Conservation (phyloP, 2,113 vertebrate species). For the Rutilus rutilus region DNA sequence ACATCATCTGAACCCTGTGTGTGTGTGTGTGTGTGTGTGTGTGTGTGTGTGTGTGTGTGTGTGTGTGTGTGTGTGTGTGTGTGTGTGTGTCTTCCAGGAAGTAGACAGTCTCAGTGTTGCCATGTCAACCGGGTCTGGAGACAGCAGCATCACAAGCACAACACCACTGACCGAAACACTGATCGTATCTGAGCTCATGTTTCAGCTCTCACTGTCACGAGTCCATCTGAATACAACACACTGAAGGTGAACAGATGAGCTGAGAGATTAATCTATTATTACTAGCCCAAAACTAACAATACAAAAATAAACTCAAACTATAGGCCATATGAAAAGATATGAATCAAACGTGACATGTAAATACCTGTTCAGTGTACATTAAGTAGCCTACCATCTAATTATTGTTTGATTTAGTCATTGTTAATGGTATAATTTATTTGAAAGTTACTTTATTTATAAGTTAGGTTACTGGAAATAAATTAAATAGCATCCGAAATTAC, state of each 20-base stretch:
- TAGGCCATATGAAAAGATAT: too few relatives aligned
- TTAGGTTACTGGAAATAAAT: background rate
- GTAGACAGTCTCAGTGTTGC: background rate
- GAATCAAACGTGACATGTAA: too few relatives aligned
- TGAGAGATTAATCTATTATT: background rate
- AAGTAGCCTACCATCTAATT: background rate
- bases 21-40: background rate
- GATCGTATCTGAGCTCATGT: background rate
- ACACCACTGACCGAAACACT: background rate
- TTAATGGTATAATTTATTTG: background rate
- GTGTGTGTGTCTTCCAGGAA: background rate
- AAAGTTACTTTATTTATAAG: too few relatives aligned
- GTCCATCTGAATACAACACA: background rate
- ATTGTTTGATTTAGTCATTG: too few relatives aligned
- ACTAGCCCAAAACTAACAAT: too few relatives aligned
- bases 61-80: background rate
- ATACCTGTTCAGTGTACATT: background rate
- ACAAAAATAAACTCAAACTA: too few relatives aligned
- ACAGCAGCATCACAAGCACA: background rate
- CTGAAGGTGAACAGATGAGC: too few relatives aligned
- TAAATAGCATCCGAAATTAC: background rate
- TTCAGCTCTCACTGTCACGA: too few relatives aligned
- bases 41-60: conserved; percentile 1
- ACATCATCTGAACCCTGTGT: background rate
- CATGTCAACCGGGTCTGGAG: background rate